A percentile compares a stretch with the other conserved stretches of the same genome.
Conservation (phyloP, 2,113 vertebrate species). For the Brevimyrus niger region DNA sequence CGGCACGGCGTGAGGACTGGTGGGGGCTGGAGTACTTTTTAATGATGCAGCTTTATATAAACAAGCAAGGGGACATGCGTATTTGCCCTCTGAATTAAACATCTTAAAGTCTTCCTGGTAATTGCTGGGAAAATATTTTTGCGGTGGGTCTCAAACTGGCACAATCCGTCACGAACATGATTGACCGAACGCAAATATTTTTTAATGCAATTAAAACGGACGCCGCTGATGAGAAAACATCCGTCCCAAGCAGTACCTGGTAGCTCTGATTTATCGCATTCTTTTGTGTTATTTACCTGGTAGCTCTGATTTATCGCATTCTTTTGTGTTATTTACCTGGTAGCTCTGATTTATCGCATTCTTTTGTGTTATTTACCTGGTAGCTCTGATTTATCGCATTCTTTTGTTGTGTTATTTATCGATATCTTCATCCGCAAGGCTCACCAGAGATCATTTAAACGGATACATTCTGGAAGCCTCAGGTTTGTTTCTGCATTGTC, state of each 20-base stretch:
- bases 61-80: conserved; percentile 39
- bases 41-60: conserved; percentile 38
- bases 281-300: not conserved
- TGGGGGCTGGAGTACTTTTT: conserved; percentile 23
- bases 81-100: conserved; percentile 48
- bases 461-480: not conserved
- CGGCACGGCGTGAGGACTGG: not conserved
- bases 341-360: not conserved
- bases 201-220: conserved; percentile 18
- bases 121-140: conserved; percentile 53
- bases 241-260: not conserved
- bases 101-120: conserved; percentile 45
- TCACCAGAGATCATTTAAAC: not conserved
- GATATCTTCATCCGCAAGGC: not conserved
- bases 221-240: conserved; percentile 22
- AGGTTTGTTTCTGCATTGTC: not conserved
- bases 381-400: not conserved
- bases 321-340: not conserved
- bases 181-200: conserved; percentile 30
- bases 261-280: not conserved
- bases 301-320: no score
- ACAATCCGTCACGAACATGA: conserved; percentile 47
- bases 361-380: no score
- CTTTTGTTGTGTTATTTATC: not conserved
- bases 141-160: conserved; percentile 49